Evolutionary conservation across 2,888 invertebrate genomes (phyloP).

Genomic region (Sesia bembeciformis): DNA sequence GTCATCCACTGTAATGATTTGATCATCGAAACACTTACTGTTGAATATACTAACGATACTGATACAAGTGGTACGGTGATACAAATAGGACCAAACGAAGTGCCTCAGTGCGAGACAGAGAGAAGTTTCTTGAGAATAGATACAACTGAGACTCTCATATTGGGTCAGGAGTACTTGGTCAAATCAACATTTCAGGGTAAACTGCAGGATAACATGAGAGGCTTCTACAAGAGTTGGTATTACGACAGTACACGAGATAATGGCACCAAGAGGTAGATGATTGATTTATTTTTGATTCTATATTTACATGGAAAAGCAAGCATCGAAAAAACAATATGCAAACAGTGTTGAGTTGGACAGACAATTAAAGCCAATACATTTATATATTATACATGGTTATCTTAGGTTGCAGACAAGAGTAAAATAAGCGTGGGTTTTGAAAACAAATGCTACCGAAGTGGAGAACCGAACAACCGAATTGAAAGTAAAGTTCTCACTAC

Average conservation of each 20-base stretch:
- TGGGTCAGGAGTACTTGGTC: constrained; percentile 70
- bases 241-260: constrained; percentile 57
- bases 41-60: constrained; percentile 9
- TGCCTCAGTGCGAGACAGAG: constrained; percentile 31
- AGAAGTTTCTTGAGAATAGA: constrained; percentile 40
- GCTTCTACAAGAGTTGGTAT: constrained; percentile 88
- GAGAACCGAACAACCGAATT: no score
- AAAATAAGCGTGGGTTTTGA: neutral
- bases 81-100: constrained; percentile 20
- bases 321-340: no score
- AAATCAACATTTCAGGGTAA: constrained; percentile 78
- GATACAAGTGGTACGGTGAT: neutral
- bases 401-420: neutral
- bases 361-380: no score
- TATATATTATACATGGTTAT: neutral
- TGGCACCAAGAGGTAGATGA: constrained; percentile 46
- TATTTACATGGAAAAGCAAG: no score
- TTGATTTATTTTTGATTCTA: neutral
- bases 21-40: constrained; percentile 49
- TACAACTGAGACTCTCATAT: constrained; percentile 17
- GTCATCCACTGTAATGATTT: constrained; percentile 54
- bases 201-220: constrained; percentile 81
- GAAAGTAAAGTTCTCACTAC: no score
- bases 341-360: no score
- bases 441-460: no score